Evolutionary conservation across 2,888 invertebrate genomes (phyloP).

Genomic region (Torymus tubicola): DNA sequence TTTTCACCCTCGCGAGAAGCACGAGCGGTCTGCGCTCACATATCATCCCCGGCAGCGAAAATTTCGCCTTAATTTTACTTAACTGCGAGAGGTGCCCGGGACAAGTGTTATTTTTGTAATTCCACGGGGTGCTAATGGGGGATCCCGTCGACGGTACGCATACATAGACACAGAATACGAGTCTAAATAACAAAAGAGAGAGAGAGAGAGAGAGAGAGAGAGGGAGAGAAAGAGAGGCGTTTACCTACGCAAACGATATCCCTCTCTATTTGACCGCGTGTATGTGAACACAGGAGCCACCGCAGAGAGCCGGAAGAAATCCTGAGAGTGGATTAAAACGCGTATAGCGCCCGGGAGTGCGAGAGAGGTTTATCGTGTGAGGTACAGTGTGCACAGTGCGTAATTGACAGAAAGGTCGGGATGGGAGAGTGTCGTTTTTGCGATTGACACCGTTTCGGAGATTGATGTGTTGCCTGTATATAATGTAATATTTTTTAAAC

Average conservation of each 20-base stretch:
- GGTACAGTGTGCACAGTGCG: no score
- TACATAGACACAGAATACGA: neutral
- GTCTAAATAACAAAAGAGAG: conserved; percentile 49
- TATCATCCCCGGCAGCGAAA: conserved; percentile 58
- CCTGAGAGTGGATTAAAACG: conserved; percentile 53
- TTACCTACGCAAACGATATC: conserved; percentile 49
- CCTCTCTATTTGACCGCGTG: conserved; percentile 28
- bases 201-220: conserved; percentile 9
- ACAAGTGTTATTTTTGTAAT: conserved; percentile 74
- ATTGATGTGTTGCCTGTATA: no score
- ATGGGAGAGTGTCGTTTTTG: no score
- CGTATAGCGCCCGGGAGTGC: conserved; percentile 17
- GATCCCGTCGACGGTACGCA: conserved; percentile 32
- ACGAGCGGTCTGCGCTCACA: conserved; percentile 11
- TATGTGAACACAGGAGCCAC: neutral
- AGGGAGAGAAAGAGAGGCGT: conserved; percentile 24
- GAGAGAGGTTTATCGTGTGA: conserved; percentile 2
- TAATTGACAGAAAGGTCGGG: no score
- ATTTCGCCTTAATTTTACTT: conserved; percentile 74
- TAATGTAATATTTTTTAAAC: no score
- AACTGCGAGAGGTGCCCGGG: conserved; percentile 61
- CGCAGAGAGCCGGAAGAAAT: conserved; percentile 48
- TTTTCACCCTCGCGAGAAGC: conserved; percentile 16
- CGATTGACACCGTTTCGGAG: no score
- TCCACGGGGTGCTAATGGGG: conserved; percentile 67